phyloP scores from a whole-genome alignment of 2,797 vertebrate species.

The Numenius phaeopus region DNA sequence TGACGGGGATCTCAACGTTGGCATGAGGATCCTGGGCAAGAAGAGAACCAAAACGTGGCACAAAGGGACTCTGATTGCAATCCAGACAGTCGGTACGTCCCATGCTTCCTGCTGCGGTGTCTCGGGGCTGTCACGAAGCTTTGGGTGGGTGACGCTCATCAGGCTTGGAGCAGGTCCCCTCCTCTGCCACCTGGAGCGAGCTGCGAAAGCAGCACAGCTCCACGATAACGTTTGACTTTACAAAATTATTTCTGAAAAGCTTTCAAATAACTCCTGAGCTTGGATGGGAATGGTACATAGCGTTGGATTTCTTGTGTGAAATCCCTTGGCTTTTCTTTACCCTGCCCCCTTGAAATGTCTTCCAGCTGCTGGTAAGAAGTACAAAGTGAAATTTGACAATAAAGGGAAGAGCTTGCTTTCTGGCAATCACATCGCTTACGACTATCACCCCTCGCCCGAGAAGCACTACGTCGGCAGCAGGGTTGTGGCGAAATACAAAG shows the following conservation, averaged over 20 bases:
- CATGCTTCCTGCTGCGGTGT: fast-evolving
- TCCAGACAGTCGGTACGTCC: slow-evolving; percentile 85
- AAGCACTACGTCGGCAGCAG: slow-evolving; percentile 92
- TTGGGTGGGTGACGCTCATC: fast-evolving
- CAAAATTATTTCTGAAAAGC: not conserved
- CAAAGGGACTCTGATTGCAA: slow-evolving; percentile 90
- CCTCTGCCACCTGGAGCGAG: not conserved
- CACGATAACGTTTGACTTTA: fast-evolving
- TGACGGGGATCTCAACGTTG: slow-evolving; percentile 89
- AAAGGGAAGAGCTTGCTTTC: slow-evolving; percentile 98
- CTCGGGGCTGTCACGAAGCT: fast-evolving
- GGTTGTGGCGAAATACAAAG: slow-evolving; percentile 97
- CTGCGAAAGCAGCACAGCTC: not conserved
- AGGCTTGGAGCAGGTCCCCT: not conserved
- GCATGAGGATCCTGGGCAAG: slow-evolving; percentile 95
- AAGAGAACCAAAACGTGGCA: slow-evolving; percentile 99
- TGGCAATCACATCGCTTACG: slow-evolving; percentile 96
- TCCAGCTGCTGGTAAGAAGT: slow-evolving; percentile 88
- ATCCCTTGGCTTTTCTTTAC: fast-evolving
- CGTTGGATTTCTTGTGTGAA: fast-evolving
- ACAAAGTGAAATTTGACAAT: slow-evolving; percentile 97
- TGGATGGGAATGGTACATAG: fast-evolving
- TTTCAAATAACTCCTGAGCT: fast-evolving
- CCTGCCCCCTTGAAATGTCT: fast-evolving
- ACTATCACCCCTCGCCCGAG: slow-evolving; percentile 91